Conservation (phyloP, 2,797 vertebrate genomes). For the Sparidentex hasta region DNA sequence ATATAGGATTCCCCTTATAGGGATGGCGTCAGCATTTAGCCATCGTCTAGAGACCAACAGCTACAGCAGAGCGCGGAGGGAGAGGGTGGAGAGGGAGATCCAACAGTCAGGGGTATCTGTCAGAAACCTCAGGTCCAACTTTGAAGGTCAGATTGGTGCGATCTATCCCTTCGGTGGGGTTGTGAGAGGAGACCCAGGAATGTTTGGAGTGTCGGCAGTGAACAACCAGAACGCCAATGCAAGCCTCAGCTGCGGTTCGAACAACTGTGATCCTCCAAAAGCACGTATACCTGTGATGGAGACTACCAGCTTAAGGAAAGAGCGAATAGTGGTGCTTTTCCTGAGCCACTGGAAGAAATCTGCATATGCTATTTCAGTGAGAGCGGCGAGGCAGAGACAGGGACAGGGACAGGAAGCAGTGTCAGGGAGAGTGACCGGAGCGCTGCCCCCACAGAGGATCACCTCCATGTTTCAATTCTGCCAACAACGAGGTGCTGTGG, state of each 20-base stretch:
- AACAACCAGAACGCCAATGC: constrained; percentile 74
- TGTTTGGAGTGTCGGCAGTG: constrained; percentile 1
- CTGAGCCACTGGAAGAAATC: constrained; percentile 96
- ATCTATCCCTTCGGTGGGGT: constrained; percentile 82
- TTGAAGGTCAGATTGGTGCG: constrained; percentile 86
- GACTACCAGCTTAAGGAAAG: constrained; percentile 89
- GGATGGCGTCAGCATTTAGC: constrained; percentile 82
- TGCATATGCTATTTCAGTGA: constrained; percentile 85
- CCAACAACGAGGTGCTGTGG: constrained; percentile 85
- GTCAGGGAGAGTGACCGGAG: neutral
- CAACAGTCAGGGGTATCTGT: constrained; percentile 92
- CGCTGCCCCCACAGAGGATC: constrained; percentile 45
- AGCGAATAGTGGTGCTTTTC: constrained; percentile 93
- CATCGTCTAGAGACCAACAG: constrained; percentile 79
- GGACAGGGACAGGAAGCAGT: constrained; percentile 52
- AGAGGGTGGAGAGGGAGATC: constrained; percentile 88
- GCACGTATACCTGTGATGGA: constrained; percentile 71
- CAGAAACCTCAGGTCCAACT: constrained; percentile 88
- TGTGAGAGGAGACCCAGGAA: constrained; percentile 50
- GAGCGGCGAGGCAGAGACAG: constrained; percentile 77
- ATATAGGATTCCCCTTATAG: constrained; percentile 79
- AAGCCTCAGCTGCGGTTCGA: constrained; percentile 59
- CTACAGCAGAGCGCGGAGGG: constrained; percentile 75
- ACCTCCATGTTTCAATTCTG: constrained; percentile 85
- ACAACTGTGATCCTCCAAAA: constrained; percentile 7